Evolutionary conservation across 2,113 vertebrate genomes (phyloP), one percentile per base, ranked within the genome.

Genomic region (Xenopus laevis): DNA sequence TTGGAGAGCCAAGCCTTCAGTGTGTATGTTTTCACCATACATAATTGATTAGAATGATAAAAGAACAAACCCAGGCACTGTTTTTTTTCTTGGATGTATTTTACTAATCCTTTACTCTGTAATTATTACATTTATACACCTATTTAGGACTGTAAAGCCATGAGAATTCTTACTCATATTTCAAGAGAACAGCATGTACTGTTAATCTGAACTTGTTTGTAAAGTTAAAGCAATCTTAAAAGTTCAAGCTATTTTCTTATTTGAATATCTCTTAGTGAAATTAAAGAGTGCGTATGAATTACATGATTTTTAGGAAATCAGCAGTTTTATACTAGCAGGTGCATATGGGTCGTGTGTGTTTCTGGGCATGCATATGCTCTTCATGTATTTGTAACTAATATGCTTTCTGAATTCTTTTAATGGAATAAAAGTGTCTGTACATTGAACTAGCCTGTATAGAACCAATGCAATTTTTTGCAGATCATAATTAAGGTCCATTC

Each of bases 41-140:
- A 76, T 76, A 76, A 76, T 76, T 76, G 73, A 76, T 76, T 76
- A 76, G 66, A 45, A 69, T 76, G 73, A 76, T 76, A 76, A 76
- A 76, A 76, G 73, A 66, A 63, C 62, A 69, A 69, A 69, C 59
- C 59, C 47, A 53, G 46, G 46, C 18, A 59, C 47, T 63, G 69
- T 69, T 76, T 69, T 63, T 33, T 27, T 44, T 63, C 59, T 69
- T 69, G 58, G 66, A 69, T 63, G 59, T 53, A n/a, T 20, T 57
- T 47, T 62, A 44, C 66, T 76, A 69, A 69, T 69, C 58, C 73
- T 40, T 47, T 76, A 27, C 66, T 69, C 58, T 69, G 73, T 66
- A 63, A 76, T 76, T 69, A 76, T 76, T 69, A 76, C 7, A 63
- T 69, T 76, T 68, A 69, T 76, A 69, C 66, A 63, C 65, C 30